phyloP scores from a whole-genome alignment of 2,797 vertebrate species.

The Discoglossus pictus region DNA sequence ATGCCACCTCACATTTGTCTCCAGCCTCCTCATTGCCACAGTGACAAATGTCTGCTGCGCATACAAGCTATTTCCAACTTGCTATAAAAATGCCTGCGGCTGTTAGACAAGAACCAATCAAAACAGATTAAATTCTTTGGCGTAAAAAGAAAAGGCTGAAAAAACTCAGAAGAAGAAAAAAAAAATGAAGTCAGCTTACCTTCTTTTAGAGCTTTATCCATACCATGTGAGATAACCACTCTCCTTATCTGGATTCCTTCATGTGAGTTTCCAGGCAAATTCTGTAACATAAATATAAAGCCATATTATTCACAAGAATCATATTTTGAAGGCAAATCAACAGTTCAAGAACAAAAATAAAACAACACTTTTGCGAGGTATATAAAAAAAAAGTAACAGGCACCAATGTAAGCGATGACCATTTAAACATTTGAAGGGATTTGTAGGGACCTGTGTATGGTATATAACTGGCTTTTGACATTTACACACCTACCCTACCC shows the following conservation, averaged over 20 bases:
- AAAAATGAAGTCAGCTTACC: conserved; percentile 70
- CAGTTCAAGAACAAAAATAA: no score
- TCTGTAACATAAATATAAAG: conserved; percentile 68
- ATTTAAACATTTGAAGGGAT: no score
- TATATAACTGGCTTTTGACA: no score
- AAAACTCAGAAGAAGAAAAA: not conserved
- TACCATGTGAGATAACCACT: conserved; percentile 91
- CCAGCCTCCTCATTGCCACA: conserved; percentile 3
- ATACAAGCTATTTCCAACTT: conserved; percentile 17
- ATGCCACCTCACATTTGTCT: conserved; percentile 15
- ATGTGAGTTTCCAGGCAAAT: conserved; percentile 70
- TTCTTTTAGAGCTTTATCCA: conserved; percentile 96
- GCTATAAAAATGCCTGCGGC: conserved; percentile 24
- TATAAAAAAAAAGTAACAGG: no score
- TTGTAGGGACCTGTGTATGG: no score
- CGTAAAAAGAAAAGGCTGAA: not conserved
- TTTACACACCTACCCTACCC: no score
- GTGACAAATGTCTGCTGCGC: conserved; percentile 36
- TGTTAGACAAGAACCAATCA: conserved; percentile 17
- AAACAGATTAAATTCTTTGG: conserved; percentile 24
- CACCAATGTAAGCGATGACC: no score
- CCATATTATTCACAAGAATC: no score
- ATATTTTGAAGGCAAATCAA: no score
- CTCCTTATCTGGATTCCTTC: conserved; percentile 81
- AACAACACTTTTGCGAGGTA: no score